phyloP scores from a whole-genome alignment of 2,113 vertebrate genomes.

The Australoheros scitulus region DNA sequence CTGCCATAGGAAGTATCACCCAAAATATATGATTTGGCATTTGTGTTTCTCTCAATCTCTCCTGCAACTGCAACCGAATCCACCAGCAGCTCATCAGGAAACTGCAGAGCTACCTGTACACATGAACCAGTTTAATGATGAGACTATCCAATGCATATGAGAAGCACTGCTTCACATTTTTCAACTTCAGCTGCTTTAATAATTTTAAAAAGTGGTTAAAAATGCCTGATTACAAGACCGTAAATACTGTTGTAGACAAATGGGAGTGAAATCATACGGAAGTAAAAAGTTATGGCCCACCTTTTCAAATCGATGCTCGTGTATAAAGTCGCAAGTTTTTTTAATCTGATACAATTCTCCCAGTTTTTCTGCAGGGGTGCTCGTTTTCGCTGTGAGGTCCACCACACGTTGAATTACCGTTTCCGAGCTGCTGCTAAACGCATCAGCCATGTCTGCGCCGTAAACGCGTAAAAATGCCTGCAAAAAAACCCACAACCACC shows the following conservation, averaged over 20 bases:
- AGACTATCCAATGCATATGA: not conserved
- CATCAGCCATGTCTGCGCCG: conserved; percentile 64
- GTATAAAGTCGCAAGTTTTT: conserved; percentile 76
- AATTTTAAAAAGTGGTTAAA: no score
- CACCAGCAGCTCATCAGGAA: conserved; percentile 88
- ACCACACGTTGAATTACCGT: conserved; percentile 67
- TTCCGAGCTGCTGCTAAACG: conserved; percentile 79
- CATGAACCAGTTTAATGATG: not conserved
- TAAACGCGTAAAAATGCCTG: not conserved
- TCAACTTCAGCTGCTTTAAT: not conserved
- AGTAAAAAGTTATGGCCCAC: conserved; percentile 30
- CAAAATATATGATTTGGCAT: conserved; percentile 84
- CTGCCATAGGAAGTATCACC: conserved; percentile 97
- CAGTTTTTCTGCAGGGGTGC: conserved; percentile 45
- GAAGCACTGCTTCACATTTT: not conserved
- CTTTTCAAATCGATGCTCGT: conserved; percentile 64
- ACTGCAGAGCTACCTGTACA: conserved; percentile 92
- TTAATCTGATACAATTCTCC: conserved; percentile 71
- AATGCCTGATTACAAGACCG: not conserved
- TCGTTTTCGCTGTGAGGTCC: conserved; percentile 22
- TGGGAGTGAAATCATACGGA: not conserved
- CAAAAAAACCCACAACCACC: not conserved
- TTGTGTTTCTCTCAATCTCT: conserved; percentile 78
- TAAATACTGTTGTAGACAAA: not conserved
- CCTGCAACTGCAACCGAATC: conserved; percentile 82